These are phyloP conservation scores for Callaeas wilsoni DNA, from an alignment of 2,113 vertebrate genomes.

Conservation along the genomic window DNA sequence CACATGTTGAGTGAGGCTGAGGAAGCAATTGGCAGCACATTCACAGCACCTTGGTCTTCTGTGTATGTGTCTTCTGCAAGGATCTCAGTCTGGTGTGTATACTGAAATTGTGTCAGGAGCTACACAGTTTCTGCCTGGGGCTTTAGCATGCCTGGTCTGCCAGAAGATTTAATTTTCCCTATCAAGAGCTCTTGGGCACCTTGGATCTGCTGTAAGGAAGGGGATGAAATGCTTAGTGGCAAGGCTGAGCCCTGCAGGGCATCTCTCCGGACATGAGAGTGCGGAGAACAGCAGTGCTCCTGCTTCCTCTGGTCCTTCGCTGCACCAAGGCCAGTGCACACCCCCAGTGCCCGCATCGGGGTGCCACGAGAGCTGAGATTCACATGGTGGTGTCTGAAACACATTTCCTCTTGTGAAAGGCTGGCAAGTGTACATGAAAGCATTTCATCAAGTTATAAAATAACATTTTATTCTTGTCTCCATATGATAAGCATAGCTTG, in stretches of 20 bases:
- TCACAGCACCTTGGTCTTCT: background rate
- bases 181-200: background rate
- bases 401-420: background rate
- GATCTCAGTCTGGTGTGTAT: background rate
- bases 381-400: background rate
- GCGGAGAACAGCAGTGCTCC: background rate
- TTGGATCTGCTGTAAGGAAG: background rate
- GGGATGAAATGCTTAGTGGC: background rate
- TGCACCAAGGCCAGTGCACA: background rate
- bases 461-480: background rate
- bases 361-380: background rate
- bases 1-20: background rate
- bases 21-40: background rate
- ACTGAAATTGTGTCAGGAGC: background rate
- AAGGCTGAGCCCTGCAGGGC: background rate
- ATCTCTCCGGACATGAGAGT: background rate
- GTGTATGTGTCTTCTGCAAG: background rate
- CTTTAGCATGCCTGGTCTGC: background rate
- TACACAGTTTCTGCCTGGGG: background rate
- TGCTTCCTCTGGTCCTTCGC: background rate
- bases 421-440: background rate
- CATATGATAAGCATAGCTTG: background rate
- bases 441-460: background rate
- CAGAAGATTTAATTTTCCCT: background rate
- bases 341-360: fast-evolving